A percentile compares a stretch with the other conserved stretches of the same genome.
Evolutionary conservation across 2,797 vertebrate genomes (phyloP).

Genomic region (Gymnoscopelus braueri): DNA sequence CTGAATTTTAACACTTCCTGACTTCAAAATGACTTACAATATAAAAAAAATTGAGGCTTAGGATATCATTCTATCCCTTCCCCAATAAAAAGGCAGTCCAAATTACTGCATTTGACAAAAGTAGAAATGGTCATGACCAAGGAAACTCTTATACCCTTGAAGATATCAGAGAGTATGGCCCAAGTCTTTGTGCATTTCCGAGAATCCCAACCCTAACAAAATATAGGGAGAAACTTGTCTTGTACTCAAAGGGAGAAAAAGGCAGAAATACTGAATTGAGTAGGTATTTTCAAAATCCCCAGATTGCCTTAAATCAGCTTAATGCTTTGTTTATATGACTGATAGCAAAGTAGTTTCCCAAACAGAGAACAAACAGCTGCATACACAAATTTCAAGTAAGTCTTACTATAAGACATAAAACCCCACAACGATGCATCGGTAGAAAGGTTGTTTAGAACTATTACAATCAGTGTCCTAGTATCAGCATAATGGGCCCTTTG

Average conservation of each 20-base stretch:
- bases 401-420: constrained; percentile 90
- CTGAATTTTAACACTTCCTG: constrained; percentile 60
- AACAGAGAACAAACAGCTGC: constrained; percentile 80
- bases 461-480: constrained; percentile 82
- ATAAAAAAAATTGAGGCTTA: constrained; percentile 48
- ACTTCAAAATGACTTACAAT: constrained; percentile 61
- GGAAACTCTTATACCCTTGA: constrained; percentile 56
- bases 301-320: constrained; percentile 76
- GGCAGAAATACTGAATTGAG: constrained; percentile 80
- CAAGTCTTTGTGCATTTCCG: constrained; percentile 63
- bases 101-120: constrained; percentile 58
- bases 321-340: constrained; percentile 73
- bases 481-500: constrained; percentile 72
- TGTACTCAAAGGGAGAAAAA: constrained; percentile 57
- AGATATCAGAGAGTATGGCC: constrained; percentile 62
- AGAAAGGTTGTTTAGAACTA: constrained; percentile 75
- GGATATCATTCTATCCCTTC: constrained; percentile 47
- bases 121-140: constrained; percentile 75
- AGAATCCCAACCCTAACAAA: constrained; percentile 68
- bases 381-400: constrained; percentile 85
- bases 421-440: constrained; percentile 76
- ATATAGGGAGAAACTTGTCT: constrained; percentile 58
- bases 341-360: constrained; percentile 78
- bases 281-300: constrained; percentile 73
- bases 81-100: constrained; percentile 68